Percentiles rank a stretch among this genome's conserved stretches.
Conservation (phyloP, 2,888 invertebrate genomes). For the Malachius bipustulatus region DNA sequence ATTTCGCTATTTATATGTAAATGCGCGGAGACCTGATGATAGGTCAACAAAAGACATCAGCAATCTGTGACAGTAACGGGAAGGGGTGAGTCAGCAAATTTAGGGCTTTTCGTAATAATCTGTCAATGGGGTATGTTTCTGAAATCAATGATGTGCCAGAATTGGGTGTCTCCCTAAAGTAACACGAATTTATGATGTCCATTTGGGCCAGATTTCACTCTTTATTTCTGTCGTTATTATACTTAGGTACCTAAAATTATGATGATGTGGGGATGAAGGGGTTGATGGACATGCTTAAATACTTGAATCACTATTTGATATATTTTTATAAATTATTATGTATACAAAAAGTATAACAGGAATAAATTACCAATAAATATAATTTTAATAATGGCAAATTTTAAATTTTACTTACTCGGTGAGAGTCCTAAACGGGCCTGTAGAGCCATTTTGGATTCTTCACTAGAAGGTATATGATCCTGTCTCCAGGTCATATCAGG, state of each 20-base stretch:
- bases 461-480: constrained; percentile 35
- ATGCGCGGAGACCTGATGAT: too few species aligned
- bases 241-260: too few species aligned
- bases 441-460: constrained; percentile 37
- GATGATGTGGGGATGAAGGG: too few species aligned
- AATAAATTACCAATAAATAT: neutral
- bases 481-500: constrained; percentile 38
- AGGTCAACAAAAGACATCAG: too few species aligned
- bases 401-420: constrained; percentile 33
- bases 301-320: too few species aligned
- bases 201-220: too few species aligned
- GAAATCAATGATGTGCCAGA: constrained; percentile 31
- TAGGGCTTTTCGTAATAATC: constrained; percentile 30
- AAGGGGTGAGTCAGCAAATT: constrained; percentile 35
- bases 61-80: constrained; percentile 34
- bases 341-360: neutral
- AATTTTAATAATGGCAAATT: constrained; percentile 1
- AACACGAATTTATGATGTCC: too few species aligned
- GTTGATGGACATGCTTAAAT: too few species aligned
- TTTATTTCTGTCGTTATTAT: too few species aligned
- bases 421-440: constrained; percentile 38
- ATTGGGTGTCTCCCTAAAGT: constrained; percentile 25
- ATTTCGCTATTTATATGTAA: too few species aligned
- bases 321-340: neutral
- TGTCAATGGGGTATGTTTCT: constrained; percentile 32